These are phyloP conservation scores for Prunella strophiata DNA, from an alignment of 2,797 vertebrate genomes.

Conservation along the genomic window DNA sequence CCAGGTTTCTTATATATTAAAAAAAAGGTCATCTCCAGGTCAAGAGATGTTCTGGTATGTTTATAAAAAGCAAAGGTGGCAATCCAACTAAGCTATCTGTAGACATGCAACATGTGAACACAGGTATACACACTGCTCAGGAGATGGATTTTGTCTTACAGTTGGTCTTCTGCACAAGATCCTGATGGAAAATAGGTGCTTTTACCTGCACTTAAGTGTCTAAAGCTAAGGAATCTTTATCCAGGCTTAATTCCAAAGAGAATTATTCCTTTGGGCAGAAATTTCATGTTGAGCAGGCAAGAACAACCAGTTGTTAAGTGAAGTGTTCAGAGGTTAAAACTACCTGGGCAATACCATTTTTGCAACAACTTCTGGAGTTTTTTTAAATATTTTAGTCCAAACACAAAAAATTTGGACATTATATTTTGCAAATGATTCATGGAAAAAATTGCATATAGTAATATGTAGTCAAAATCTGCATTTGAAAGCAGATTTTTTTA, in stretches of 20 bases:
- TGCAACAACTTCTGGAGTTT: not conserved
- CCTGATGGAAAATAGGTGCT: not conserved
- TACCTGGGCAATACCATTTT: not conserved
- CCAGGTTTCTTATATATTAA: not conserved
- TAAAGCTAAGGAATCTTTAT: not conserved
- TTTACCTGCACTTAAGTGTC: not conserved
- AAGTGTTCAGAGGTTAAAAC: not conserved
- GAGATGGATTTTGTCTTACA: not conserved
- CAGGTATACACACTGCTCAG: not conserved
- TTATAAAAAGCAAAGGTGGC: not conserved
- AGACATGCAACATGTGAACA: not conserved
- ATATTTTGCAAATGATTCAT: not conserved
- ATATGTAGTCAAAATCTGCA: not conserved
- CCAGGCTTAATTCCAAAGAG: not conserved
- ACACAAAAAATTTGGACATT: not conserved
- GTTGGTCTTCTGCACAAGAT: not conserved
- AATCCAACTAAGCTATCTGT: not conserved
- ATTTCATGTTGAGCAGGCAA: not conserved
- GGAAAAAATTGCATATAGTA: not conserved
- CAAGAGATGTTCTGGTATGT: not conserved
- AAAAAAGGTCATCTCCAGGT: not conserved
- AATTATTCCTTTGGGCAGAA: not conserved
- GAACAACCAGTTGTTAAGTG: not conserved
- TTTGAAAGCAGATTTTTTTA: slow-evolving; percentile 28
- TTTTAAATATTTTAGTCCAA: not conserved